These are phyloP conservation scores for Diglossa cyanea DNA, from an alignment of 2,797 vertebrate genomes.

Conservation along the genomic window DNA sequence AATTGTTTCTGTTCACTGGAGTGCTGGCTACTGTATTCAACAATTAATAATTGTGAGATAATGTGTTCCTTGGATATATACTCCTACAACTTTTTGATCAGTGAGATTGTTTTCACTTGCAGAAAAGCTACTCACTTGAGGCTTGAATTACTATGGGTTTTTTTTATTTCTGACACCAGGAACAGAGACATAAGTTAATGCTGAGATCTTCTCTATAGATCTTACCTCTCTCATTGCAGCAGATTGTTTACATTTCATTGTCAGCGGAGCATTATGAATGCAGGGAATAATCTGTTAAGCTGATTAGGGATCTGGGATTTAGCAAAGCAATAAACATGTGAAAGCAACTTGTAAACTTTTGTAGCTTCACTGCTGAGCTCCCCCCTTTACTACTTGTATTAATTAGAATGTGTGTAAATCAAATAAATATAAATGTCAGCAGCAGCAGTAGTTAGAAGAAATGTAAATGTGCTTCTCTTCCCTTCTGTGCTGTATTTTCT, in stretches of 20 bases:
- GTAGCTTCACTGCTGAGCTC: background rate
- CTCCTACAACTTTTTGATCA: background rate
- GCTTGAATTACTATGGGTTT: background rate
- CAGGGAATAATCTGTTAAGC: background rate
- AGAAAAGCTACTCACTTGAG: background rate
- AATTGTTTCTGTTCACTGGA: background rate
- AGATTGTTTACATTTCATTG: background rate
- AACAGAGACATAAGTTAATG: background rate
- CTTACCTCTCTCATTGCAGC: background rate
- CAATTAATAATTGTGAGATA: background rate
- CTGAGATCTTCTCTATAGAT: background rate
- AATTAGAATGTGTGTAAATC: constrained; percentile 19
- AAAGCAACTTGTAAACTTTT: constrained; percentile 38
- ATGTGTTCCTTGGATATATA: background rate
- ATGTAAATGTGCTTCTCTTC: background rate
- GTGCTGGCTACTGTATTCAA: background rate
- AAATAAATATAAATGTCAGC: background rate
- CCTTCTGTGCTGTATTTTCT: background rate
- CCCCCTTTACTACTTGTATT: background rate
- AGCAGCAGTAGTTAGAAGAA: background rate
- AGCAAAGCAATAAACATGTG: background rate
- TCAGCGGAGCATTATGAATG: background rate
- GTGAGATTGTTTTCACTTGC: background rate
- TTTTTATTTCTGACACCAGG: background rate
- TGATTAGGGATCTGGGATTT: background rate